Percentiles rank a stretch among this genome's conserved stretches.
These are phyloP conservation scores for Alethe castanea DNA, from an alignment of 2,113 vertebrate species.

Conservation along the genomic window DNA sequence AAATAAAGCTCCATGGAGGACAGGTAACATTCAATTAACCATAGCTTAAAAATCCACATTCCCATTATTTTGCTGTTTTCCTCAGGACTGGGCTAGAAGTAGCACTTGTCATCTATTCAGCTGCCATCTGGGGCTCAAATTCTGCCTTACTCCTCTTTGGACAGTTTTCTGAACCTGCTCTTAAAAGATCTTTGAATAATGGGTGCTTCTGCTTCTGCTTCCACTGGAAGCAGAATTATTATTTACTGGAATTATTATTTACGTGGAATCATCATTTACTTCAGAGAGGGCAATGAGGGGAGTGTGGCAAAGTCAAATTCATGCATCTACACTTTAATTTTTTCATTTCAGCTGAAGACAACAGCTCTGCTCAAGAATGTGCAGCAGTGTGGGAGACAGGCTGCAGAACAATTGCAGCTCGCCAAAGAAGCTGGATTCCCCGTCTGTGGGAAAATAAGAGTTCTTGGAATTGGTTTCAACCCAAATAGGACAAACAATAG, in stretches of 20 bases:
- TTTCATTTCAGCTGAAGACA: neutral
- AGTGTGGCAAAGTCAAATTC: neutral
- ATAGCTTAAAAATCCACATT: neutral
- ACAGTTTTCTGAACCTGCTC: neutral
- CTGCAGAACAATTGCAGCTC: neutral
- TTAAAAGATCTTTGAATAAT: neutral
- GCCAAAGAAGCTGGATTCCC: neutral
- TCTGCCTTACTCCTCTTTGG: neutral
- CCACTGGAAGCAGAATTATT: no score
- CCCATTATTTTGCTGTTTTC: neutral
- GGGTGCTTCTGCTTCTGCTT: neutral
- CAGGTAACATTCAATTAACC: neutral
- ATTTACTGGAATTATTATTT: no score
- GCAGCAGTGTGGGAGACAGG: neutral
- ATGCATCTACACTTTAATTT: neutral
- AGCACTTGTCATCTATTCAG: neutral
- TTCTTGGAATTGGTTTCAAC: neutral
- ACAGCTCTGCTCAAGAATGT: neutral
- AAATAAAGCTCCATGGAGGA: neutral
- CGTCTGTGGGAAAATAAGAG: neutral
- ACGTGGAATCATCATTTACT: neutral
- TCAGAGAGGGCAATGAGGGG: neutral
- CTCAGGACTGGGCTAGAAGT: neutral
- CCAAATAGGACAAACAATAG: neutral
- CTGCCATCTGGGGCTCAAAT: neutral